These are phyloP conservation scores for Anoplolepis gracilipes DNA, from an alignment of 1,140 invertebrate genomes.

Conservation along the genomic window DNA sequence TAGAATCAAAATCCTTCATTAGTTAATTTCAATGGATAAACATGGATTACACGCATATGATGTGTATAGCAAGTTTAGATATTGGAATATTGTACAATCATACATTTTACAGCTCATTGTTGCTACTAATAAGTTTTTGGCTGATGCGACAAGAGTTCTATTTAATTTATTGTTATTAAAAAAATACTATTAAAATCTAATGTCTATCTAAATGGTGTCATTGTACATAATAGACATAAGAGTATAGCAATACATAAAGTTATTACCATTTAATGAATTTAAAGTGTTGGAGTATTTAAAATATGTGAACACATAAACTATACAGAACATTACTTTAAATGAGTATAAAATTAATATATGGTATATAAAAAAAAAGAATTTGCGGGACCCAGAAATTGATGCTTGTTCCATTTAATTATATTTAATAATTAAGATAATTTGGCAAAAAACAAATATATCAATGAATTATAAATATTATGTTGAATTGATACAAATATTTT, in stretches of 20 bases:
- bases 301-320: constrained; percentile 20
- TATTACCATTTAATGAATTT: constrained; percentile 77
- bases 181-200: constrained; percentile 74
- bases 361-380: constrained; percentile 48
- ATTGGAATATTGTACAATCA: constrained; percentile 79
- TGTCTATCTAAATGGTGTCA: constrained; percentile 82
- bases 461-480: constrained; percentile 14
- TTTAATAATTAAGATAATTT: constrained; percentile 33
- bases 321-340: constrained; percentile 14
- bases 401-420: constrained; percentile 36
- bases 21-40: constrained; percentile 64
- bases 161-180: constrained; percentile 83
- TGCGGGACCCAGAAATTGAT: constrained; percentile 66
- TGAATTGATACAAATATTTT: constrained; percentile 10
- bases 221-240: constrained; percentile 85
- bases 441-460: not conserved
- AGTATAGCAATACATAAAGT: constrained; percentile 78
- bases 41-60: constrained; percentile 67
- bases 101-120: constrained; percentile 68
- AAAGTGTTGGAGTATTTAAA: constrained; percentile 61
- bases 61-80: constrained; percentile 77
- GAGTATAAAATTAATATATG: constrained; percentile 42
- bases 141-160: constrained; percentile 70
- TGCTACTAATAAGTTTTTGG: constrained; percentile 71
- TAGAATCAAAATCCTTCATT: constrained; percentile 69